Conservation (phyloP, 2,113 vertebrate genomes). For the Platichthys flesus region DNA sequence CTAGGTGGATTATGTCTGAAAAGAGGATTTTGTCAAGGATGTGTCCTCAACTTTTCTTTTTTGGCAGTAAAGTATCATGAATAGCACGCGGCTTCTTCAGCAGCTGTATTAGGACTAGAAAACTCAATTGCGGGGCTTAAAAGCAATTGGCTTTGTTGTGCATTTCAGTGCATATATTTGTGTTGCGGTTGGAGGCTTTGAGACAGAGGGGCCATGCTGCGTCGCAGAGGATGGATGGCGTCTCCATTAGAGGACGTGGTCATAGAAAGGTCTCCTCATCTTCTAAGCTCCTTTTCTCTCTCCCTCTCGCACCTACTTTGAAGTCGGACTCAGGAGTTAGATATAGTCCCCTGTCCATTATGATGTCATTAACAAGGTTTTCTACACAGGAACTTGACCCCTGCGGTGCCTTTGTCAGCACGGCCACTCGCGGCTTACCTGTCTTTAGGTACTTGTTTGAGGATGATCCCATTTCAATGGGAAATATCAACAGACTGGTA, state of each 20-base stretch:
- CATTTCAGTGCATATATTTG: constrained; percentile 99
- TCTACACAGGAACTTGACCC: constrained; percentile 90
- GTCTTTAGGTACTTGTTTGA: constrained; percentile 83
- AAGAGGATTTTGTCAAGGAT: constrained; percentile 99
- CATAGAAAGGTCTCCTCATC: constrained; percentile 83
- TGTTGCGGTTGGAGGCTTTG: constrained; percentile 88
- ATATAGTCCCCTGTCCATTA: constrained; percentile 88
- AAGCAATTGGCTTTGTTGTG: constrained; percentile 96
- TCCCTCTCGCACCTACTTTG: constrained; percentile 91
- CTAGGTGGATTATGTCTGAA: constrained; percentile 98
- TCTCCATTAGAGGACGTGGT: constrained; percentile 87
- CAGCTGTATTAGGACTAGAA: constrained; percentile 94
- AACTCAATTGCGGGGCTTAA: constrained; percentile 92
- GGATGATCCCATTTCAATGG: constrained; percentile 90
- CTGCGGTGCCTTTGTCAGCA: constrained; percentile 87
- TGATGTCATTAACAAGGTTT: constrained; percentile 90
- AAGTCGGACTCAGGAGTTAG: constrained; percentile 90
- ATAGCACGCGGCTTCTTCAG: constrained; percentile 90
- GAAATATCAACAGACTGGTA: constrained; percentile 76
- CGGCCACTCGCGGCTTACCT: constrained; percentile 86
- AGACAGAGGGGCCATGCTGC: constrained; percentile 90
- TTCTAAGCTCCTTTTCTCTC: constrained; percentile 87
- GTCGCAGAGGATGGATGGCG: constrained; percentile 86
- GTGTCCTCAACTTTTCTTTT: constrained; percentile 94
- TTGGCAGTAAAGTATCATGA: constrained; percentile 88